Conservation (phyloP, 2,797 vertebrate species). For the Xyrichtys novacula region DNA sequence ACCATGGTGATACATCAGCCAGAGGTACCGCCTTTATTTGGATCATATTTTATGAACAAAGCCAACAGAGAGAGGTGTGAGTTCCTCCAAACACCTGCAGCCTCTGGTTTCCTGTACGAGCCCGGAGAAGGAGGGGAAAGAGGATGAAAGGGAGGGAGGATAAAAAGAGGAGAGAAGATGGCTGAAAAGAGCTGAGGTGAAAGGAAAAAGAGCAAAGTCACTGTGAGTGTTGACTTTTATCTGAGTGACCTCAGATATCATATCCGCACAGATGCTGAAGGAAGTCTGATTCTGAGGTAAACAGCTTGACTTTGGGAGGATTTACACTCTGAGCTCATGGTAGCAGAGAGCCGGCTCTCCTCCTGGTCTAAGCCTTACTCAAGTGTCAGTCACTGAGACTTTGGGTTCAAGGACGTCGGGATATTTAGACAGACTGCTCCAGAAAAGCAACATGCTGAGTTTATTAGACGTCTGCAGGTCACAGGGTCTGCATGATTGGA, state of each 20-base stretch:
- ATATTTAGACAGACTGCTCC: slow-evolving; percentile 18
- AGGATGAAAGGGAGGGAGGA: slow-evolving; percentile 13
- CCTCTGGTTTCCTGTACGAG: slow-evolving; percentile 22
- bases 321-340: slow-evolving; percentile 46
- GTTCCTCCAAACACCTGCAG: slow-evolving; percentile 46
- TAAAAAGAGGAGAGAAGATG: background rate
- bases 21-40: slow-evolving; percentile 38
- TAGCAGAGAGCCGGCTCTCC: slow-evolving; percentile 36
- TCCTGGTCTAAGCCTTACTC: slow-evolving; percentile 34
- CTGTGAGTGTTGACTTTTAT: slow-evolving; percentile 48
- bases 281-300: slow-evolving; percentile 42
- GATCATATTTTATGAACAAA: slow-evolving; percentile 38
- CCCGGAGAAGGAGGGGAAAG: background rate
- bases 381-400: slow-evolving; percentile 38
- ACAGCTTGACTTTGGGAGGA: slow-evolving; percentile 58
- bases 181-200: slow-evolving; percentile 18
- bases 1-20: slow-evolving; percentile 45
- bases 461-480: background rate
- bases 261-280: slow-evolving; percentile 56
- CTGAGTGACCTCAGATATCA: slow-evolving; percentile 60
- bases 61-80: slow-evolving; percentile 12
- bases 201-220: slow-evolving; percentile 48
- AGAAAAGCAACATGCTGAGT: slow-evolving; percentile 7
- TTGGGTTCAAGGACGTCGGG: slow-evolving; percentile 30
- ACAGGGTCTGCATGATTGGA: background rate